Evolutionary conservation across 2,797 vertebrate genomes (phyloP).

Genomic region (Lepidocolaptes lacrymiger): DNA sequence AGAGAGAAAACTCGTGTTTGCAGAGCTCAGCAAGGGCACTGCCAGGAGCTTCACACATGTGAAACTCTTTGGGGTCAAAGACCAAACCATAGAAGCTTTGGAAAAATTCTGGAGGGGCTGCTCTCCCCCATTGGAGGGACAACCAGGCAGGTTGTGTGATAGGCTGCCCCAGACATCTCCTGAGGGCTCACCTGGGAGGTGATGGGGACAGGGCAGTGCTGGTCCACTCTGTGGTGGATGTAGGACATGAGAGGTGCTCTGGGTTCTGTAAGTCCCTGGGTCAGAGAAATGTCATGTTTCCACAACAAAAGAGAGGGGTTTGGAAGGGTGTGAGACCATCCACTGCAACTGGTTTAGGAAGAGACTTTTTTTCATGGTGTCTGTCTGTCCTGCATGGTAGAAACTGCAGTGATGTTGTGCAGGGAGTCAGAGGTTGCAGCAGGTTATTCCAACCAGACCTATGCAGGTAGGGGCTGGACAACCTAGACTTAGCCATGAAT

Average conservation of each 20-base stretch:
- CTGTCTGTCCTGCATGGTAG: neutral
- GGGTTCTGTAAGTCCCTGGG: neutral
- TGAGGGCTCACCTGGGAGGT: neutral
- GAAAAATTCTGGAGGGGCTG: neutral
- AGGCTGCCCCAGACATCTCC: neutral
- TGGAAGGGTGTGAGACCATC: neutral
- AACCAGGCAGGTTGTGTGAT: neutral
- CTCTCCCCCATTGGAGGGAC: neutral
- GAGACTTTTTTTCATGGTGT: neutral
- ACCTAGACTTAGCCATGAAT: neutral
- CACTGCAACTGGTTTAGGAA: neutral
- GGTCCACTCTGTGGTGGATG: too few species aligned
- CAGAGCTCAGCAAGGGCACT: neutral
- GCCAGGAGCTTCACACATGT: neutral
- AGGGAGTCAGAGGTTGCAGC: neutral
- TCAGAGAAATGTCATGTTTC: neutral
- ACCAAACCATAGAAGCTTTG: neutral
- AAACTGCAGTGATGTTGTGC: neutral
- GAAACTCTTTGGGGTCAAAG: neutral
- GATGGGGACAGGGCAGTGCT: neutral
- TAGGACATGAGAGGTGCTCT: neutral
- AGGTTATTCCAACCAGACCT: neutral
- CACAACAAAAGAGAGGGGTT: neutral
- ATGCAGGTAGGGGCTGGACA: neutral
- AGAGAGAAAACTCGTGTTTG: fast-evolving